Conservation (phyloP, 1,140 invertebrate species). For the Ptiloglossa arizonensis region DNA sequence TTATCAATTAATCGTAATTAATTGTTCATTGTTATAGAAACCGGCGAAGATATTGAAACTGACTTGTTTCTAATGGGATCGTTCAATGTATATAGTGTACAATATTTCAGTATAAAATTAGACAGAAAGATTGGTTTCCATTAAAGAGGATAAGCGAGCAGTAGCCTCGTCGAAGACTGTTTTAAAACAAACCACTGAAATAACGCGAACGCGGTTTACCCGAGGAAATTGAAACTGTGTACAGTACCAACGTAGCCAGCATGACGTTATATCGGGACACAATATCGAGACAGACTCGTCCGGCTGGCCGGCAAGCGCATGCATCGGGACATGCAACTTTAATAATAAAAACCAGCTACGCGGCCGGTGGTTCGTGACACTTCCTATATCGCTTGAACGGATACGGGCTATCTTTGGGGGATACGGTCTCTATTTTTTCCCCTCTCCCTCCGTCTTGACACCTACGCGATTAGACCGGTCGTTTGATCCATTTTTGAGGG, state of each 20-base stretch:
- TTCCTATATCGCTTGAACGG: background rate
- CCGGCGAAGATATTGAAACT: too few species aligned
- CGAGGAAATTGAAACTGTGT: conserved; percentile 31
- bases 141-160: background rate
- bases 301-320: background rate
- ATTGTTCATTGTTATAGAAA: too few species aligned
- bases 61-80: too few species aligned
- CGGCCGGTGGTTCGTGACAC: conserved; percentile 12
- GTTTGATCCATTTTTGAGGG: conserved; percentile 40
- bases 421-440: background rate
- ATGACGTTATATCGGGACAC: background rate
- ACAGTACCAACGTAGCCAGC: background rate
- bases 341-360: conserved; percentile 28
- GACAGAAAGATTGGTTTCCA: background rate
- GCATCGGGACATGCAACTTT: conserved; percentile 29
- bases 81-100: too few species aligned
- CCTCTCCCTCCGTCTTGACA: background rate
- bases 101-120: background rate
- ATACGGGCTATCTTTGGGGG: background rate
- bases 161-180: background rate
- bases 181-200: conserved; percentile 1
- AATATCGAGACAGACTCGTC: background rate
- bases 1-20: too few species aligned
- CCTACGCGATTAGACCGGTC: conserved; percentile 4
- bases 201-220: background rate